A percentile compares a stretch with the other conserved stretches of the same genome.
Conservation (phyloP, 2,113 vertebrate species). For the Cromileptes altivelis region DNA sequence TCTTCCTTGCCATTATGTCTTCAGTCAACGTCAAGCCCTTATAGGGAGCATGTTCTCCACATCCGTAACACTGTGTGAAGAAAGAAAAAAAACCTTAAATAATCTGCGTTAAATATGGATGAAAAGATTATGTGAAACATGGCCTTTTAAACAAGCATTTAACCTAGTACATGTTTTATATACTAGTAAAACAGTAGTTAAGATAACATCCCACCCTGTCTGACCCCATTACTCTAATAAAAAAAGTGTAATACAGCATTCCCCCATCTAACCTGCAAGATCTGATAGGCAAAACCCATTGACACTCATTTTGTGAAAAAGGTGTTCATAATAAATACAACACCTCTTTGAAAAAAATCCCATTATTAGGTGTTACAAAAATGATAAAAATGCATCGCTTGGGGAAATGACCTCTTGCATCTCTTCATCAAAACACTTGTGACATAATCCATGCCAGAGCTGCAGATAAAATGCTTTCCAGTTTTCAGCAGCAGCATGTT, state of each 20-base stretch:
- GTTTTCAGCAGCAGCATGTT: constrained; percentile 12
- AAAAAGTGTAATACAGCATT: background rate
- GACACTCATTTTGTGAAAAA: constrained; percentile 2
- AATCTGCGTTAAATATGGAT: background rate
- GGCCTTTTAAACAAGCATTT: background rate
- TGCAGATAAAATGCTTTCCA: constrained; percentile 1
- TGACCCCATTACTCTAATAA: background rate
- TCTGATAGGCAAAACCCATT: background rate
- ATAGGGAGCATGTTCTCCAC: background rate
- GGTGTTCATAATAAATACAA: background rate
- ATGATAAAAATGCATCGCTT: background rate
- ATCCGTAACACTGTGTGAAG: background rate
- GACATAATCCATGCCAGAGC: constrained; percentile 4
- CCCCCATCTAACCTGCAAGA: background rate
- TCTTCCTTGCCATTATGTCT: background rate
- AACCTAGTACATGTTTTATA: no score
- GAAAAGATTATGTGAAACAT: background rate
- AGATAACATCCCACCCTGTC: background rate
- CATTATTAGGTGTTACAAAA: constrained; percentile 12
- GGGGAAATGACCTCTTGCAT: background rate
- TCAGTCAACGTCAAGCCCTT: background rate
- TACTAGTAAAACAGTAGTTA: background rate
- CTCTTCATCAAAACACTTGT: constrained; percentile 11
- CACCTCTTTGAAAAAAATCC: constrained; percentile 2
- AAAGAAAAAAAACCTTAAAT: background rate